phyloP scores from a whole-genome alignment of 2,888 invertebrate genomes.

The Brachylomia viminalis region DNA sequence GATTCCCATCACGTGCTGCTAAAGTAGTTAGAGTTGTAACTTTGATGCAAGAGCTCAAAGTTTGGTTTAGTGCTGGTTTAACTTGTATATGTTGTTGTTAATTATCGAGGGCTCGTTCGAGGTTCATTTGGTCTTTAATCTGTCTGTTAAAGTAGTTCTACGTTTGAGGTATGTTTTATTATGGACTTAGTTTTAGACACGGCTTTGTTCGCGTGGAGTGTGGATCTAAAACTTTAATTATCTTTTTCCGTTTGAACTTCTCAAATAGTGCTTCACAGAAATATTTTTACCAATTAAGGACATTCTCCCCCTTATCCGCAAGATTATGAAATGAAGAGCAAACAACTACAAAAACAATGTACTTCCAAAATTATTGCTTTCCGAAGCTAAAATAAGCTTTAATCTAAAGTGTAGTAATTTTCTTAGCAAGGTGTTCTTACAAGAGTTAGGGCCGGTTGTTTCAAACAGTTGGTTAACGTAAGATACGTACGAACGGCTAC shows the following conservation, averaged over 20 bases:
- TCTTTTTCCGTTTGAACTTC: background rate
- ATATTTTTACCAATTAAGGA: background rate
- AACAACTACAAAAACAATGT: background rate
- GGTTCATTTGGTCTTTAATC: conserved; percentile 53
- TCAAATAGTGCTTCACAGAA: background rate
- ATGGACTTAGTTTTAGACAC: no score
- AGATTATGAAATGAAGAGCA: no score
- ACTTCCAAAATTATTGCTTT: background rate
- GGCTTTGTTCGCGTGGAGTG: background rate
- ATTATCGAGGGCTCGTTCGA: conserved; percentile 36
- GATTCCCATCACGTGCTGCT: conserved; percentile 55
- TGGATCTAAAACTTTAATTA: background rate
- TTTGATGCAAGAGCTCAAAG: conserved; percentile 64
- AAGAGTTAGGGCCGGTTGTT: no score
- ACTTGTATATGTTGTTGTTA: conserved; percentile 40
- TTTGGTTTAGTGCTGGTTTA: conserved; percentile 55
- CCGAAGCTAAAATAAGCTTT: background rate
- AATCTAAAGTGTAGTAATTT: no score
- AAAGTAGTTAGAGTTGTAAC: conserved; percentile 69
- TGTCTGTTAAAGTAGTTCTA: conserved; percentile 4
- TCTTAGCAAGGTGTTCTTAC: no score
- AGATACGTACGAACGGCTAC: no score
- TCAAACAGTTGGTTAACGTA: no score
- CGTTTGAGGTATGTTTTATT: background rate
- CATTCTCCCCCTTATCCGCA: background rate